Base-by-base conservation (phyloP, 2,113 vertebrate genomes). In the Chaetura pelagica region DNA sequence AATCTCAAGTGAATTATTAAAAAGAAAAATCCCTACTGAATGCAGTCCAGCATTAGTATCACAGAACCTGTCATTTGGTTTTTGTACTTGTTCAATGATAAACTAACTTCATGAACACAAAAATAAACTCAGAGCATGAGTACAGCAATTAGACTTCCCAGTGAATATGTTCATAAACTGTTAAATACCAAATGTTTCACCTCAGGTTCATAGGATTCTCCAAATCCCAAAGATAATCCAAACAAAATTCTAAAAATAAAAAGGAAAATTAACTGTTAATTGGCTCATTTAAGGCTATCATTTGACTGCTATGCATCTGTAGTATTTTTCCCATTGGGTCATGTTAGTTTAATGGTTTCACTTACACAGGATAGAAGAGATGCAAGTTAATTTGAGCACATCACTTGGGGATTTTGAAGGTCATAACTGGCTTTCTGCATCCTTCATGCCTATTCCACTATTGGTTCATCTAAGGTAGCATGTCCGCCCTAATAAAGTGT, bases 231-330 rank as follows among this genome's bases (percentile, higher is more conserved):
- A 83, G 74, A 59, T 61, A 92, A 86, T 71, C 3, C 21, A 83
- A 89, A 64, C 44, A 79, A 68, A 94, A 72, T 19, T 73, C 40
- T 67, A 78, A 30, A 51, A 84, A 83, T 83, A 87, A 93, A 95
- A 87, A 51, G 27, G 48, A 89, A 96, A 92, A 71, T 84, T 87
- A 87, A 67, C 38, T 40, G 68, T n/a, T 20, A 93, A 44, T 71
- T 46, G 52, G 46, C 54, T 94, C 38, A 69, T 79, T 88, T 93
- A 78, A 59, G 51, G 63, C 73, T 80, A 18, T 74, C 75, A 73
- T 78, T 69, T 54, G 30, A 81, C 51, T 69, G 38, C 21, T 77
- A 42, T 27, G 22, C 30, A 75, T 42, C 42, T 64, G 5, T 32
- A 79, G 63, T 54, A 59, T 85, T 89, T 95, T 80, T 22, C n/a